Conservation (phyloP, 2,113 vertebrate species). For the Phoxinus phoxinus region DNA sequence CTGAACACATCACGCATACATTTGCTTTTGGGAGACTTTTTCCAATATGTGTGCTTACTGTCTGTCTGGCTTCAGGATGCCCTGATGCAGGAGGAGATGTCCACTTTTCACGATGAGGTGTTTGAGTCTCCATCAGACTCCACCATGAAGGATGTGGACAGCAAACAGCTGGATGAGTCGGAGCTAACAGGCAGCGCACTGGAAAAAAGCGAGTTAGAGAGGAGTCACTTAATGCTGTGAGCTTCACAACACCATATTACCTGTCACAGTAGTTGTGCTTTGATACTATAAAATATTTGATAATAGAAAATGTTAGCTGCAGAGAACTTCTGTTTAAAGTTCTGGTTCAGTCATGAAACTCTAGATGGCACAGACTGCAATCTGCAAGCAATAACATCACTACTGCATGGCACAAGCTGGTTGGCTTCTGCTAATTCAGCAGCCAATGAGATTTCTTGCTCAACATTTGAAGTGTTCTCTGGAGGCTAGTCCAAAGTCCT, state of each 20-base stretch:
- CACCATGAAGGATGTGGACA: conserved; percentile 84
- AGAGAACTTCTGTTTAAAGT: not conserved
- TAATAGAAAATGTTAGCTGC: not conserved
- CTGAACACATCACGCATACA: not conserved
- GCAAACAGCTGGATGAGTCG: conserved; percentile 79
- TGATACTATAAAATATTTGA: not conserved
- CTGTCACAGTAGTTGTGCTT: not conserved
- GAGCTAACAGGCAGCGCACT: conserved; percentile 92
- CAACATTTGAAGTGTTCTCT: too few species aligned
- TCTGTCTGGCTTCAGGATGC: conserved; percentile 81
- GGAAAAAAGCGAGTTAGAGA: conserved; percentile 91
- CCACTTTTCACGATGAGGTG: conserved; percentile 90
- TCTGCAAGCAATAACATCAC: too few species aligned
- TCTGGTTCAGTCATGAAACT: too few species aligned
- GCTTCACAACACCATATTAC: conserved; percentile 58
- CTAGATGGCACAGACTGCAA: too few species aligned
- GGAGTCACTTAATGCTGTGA: conserved; percentile 95
- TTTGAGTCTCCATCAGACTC: conserved; percentile 93
- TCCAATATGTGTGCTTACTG: not conserved
- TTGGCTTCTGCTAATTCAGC: too few species aligned
- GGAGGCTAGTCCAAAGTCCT: too few species aligned
- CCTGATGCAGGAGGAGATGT: conserved; percentile 91
- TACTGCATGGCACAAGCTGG: too few species aligned
- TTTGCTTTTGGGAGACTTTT: not conserved
- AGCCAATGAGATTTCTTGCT: too few species aligned